Evolutionary conservation across 2,113 vertebrate species (phyloP).

Genomic region (Aepyceros melampus): DNA sequence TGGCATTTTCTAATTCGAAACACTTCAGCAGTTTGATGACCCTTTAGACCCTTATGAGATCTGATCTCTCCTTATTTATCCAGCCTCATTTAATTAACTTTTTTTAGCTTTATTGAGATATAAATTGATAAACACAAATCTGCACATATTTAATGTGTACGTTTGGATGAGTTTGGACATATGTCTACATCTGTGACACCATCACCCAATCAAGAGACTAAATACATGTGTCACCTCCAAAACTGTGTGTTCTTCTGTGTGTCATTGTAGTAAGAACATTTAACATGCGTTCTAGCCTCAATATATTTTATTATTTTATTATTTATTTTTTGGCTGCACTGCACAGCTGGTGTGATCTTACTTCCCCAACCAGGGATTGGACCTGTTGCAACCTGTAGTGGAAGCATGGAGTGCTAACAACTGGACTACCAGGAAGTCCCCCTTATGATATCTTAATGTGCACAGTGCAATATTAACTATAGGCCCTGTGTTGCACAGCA

Average conservation of each 20-base stretch:
- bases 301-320: neutral
- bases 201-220: neutral
- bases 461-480: neutral
- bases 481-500: neutral
- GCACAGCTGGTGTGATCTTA: neutral
- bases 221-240: neutral
- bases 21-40: neutral
- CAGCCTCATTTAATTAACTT: neutral
- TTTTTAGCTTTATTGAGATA: neutral
- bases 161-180: neutral
- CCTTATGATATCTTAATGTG: neutral
- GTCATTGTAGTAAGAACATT: neutral
- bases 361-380: neutral
- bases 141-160: neutral
- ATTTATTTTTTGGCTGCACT: neutral
- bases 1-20: neutral
- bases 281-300: neutral
- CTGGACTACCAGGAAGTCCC: neutral
- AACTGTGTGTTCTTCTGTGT: neutral
- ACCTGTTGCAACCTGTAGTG: neutral
- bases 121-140: neutral
- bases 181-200: neutral
- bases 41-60: neutral
- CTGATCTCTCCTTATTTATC: neutral
- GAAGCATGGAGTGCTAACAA: neutral